Base-by-base conservation (phyloP, 2,797 vertebrate genomes). In the Galaxias olidus region DNA sequence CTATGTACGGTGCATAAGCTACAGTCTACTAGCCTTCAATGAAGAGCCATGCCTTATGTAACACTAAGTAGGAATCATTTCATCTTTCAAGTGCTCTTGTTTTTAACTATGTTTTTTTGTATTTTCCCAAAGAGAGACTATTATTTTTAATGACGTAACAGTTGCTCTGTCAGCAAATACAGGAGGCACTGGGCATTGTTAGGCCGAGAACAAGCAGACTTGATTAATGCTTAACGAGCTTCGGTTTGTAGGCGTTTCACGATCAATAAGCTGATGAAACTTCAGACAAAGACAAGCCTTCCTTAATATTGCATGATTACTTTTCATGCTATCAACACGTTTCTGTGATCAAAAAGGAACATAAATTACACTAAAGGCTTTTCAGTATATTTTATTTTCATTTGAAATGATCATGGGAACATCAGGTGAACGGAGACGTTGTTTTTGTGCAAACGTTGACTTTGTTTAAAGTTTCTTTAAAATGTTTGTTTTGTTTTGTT, bases 121-220 rank as follows among this genome's bases (percentile, higher is more conserved):
- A 43, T 52, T 19, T 53, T 55, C 50, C 52, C 18, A 55, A 64
- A 55, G 52, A 47, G 18, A 41, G 12, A 40, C 43, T 30, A 55
- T 64, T 55, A 47, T 13, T 14, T 47, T 53, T n/a, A 1, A 40
- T 30, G 43, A 55, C 18, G 15, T 46, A 44, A 20, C 51, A 56
- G n/a, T 15, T 65, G 30, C 18, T 56, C 44, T 14, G 11, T 49
- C 45, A 57, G 12, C 44, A 4, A n/a, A 9, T 50, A 8, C 15
- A 15, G 4, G 15, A 13, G 40, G 13, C 11, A 12, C 10, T 55
- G 62, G 43, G 14, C 50, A 57, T 65, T 52, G 44, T 59, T 44
- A 44, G 17, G 13, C 18, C n/a, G 17, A 66, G 55, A 66, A 66
- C 55, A 58, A 57, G 56, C 55, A 66, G 18, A 44, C 14, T 59